Evolutionary conservation across 2,888 invertebrate species (phyloP), one percentile per base, ranked within the genome.

Genomic region (Aleiodes alternator): DNA sequence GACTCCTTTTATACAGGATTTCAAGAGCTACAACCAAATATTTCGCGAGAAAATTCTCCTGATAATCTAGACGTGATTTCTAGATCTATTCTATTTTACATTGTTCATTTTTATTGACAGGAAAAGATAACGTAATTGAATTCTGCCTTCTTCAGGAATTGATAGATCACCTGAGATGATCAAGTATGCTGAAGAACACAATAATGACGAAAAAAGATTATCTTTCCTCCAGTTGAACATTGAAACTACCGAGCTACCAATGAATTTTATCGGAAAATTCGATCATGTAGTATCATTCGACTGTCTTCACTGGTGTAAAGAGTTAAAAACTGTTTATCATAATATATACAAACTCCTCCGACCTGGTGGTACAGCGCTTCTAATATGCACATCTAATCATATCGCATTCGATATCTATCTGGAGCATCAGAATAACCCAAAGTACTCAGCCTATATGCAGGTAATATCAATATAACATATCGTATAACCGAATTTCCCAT

Each of bases 161-260:
- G 96, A 96, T 84, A 90, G 94, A 48, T 95, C 95, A 34, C 90
- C 91, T 51, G 90, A 92, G 69, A 96, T 96, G 96, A 90, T 95
- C 4, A 89, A 92, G 6, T 93, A 92, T 84, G 95, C 95, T 0
- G 91, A 89, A 66, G 85, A 90, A 11, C 90, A 91, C 23, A 92
- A 93, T 82, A 86, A 88, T 61, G 89, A 91, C 0, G 87, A 90
- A 29, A 92, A 93, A 80, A 87, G 90, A 31, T 80, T 90, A 16
- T 85, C 87, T 3, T 91, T 90, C 78, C 74, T 84, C 2, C 85
- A 87, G 56, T 84, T 93, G 73, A 93, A 95, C 83, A 93, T 96
- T 50, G 88, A 89, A 59, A 89, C 91, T 0, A 87, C 90, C 0
- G 86, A 90, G 14, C 77, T 93, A 66, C 92, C 92, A 0, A 84